Conservation (phyloP, 2,888 invertebrate genomes). For the Apodemia duryi region DNA sequence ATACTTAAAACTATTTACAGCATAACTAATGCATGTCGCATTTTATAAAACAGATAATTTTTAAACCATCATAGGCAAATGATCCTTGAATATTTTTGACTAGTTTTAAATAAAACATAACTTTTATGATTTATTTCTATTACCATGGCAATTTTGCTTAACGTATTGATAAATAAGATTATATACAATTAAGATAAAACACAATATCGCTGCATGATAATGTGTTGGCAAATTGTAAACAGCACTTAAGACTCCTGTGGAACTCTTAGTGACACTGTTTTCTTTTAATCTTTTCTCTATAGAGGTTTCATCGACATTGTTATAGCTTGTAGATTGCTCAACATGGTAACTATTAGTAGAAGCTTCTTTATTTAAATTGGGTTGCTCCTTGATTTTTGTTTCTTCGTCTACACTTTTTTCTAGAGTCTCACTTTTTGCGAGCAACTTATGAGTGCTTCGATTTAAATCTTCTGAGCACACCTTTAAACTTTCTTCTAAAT, state of each 20-base stretch:
- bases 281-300: constrained; percentile 40
- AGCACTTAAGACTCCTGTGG: constrained; percentile 52
- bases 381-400: not conserved
- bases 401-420: constrained; percentile 7
- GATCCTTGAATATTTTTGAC: constrained; percentile 48
- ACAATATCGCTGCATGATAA: constrained; percentile 73
- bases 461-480: constrained; percentile 46
- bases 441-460: not conserved
- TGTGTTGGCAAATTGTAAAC: constrained; percentile 73
- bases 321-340: constrained; percentile 19
- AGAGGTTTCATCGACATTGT: constrained; percentile 26
- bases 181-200: constrained; percentile 75
- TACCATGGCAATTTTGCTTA: constrained; percentile 62
- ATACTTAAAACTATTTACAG: constrained; percentile 24
- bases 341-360: constrained; percentile 21
- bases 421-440: constrained; percentile 17
- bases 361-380: constrained; percentile 25
- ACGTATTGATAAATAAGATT: constrained; percentile 73
- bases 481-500: constrained; percentile 66
- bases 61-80: constrained; percentile 25
- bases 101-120: constrained; percentile 43
- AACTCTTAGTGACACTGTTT: constrained; percentile 57
- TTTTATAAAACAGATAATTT: not conserved
- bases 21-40: not conserved
- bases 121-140: constrained; percentile 25